A percentile compares a stretch with the other conserved stretches of the same genome.
Conservation (phyloP, 2,888 invertebrate species). For the Augiades crinisus region DNA sequence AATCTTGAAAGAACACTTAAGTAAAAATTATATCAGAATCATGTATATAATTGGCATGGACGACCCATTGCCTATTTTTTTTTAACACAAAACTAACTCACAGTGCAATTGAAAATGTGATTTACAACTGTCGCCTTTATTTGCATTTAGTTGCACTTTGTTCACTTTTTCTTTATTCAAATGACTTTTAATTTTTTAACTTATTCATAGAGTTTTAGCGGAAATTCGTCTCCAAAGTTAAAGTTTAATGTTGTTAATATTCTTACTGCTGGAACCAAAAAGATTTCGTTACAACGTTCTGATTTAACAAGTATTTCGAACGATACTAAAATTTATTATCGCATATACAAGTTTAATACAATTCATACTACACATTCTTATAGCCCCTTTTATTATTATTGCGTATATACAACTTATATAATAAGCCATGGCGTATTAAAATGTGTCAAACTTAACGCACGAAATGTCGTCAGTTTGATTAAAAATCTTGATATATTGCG, state of each 20-base stretch:
- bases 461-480: constrained; percentile 2
- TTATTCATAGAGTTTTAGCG: not conserved
- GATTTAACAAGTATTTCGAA: no score
- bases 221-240: no score
- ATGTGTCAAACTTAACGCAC: not conserved
- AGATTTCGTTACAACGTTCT: no score
- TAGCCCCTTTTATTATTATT: no score
- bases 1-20: no score
- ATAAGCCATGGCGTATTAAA: not conserved
- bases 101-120: constrained; percentile 12
- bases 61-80: constrained; percentile 15
- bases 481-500: constrained; percentile 2
- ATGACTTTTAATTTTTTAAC: not conserved
- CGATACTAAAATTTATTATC: no score
- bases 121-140: constrained; percentile 17
- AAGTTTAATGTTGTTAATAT: no score
- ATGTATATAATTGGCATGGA: constrained; percentile 7
- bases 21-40: no score
- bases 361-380: no score
- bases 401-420: not conserved
- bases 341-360: no score
- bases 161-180: not conserved
- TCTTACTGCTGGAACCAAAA: no score
- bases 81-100: constrained; percentile 10
- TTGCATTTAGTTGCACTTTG: constrained; percentile 3